These are phyloP conservation scores for Pachycephala philippinensis DNA, from an alignment of 2,113 vertebrate genomes.

Conservation along the genomic window DNA sequence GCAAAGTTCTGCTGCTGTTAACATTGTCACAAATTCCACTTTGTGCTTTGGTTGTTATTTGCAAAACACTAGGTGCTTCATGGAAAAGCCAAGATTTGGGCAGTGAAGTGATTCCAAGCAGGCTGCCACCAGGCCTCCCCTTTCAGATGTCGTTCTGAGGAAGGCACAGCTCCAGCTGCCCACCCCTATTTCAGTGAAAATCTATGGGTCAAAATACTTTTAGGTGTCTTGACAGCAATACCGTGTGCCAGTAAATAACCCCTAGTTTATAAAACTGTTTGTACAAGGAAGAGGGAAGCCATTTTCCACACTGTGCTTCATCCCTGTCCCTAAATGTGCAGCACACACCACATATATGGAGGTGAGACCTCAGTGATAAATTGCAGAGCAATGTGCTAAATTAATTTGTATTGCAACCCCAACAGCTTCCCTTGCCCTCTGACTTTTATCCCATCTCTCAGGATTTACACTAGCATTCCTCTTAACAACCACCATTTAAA, in stretches of 20 bases:
- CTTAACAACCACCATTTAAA: not conserved
- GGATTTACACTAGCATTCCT: not conserved
- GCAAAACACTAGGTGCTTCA: not conserved
- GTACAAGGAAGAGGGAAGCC: not conserved
- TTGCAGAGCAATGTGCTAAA: constrained; percentile 13
- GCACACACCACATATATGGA: not conserved
- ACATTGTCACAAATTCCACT: not conserved
- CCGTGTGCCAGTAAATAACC: not conserved
- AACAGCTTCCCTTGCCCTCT: not conserved
- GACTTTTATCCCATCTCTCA: constrained; percentile 17
- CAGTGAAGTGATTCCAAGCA: not conserved
- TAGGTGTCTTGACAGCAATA: not conserved
- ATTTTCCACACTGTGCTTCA: not conserved
- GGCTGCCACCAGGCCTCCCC: not conserved
- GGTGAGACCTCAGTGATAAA: not conserved
- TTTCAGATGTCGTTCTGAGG: not conserved
- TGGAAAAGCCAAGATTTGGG: not conserved
- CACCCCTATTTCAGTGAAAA: not conserved
- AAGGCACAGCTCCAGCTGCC: not conserved
- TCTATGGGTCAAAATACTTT: not conserved
- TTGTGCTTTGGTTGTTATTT: not conserved
- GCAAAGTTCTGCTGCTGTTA: not conserved
- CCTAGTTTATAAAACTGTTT: not conserved
- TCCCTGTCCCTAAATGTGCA: not conserved
- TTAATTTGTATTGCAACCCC: not conserved